A percentile compares a stretch with the other conserved stretches of the same genome.
These are phyloP conservation scores for Rhagophthalmus giganteus DNA, from an alignment of 2,888 invertebrate genomes.

Conservation along the genomic window DNA sequence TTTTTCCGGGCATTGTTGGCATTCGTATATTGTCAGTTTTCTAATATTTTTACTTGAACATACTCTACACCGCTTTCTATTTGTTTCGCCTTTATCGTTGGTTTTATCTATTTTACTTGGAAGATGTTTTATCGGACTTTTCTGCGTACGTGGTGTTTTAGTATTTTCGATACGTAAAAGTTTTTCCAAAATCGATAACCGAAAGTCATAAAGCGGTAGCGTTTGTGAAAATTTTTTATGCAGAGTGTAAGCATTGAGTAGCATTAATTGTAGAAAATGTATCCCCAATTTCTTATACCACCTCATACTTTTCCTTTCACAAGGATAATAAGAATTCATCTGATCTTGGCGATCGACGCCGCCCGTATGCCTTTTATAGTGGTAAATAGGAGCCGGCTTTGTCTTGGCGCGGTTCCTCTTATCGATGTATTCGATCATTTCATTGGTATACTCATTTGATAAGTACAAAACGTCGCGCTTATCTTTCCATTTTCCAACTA, in stretches of 20 bases:
- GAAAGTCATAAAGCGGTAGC: not conserved
- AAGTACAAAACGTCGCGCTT: not conserved
- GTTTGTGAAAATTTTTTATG: slow-evolving; percentile 4
- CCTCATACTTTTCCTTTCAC: slow-evolving; percentile 23
- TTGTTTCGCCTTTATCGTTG: not conserved
- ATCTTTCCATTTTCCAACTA: not conserved
- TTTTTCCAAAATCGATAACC: not conserved
- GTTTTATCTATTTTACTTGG: not conserved
- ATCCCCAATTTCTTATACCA: slow-evolving; percentile 32
- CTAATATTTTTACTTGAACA: slow-evolving; percentile 4
- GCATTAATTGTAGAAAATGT: slow-evolving; percentile 1
- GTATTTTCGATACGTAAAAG: slow-evolving; percentile 1
- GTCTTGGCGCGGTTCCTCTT: slow-evolving; percentile 11
- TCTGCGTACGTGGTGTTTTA: not conserved
- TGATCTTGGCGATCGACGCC: slow-evolving; percentile 33
- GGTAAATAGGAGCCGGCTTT: slow-evolving; percentile 31
- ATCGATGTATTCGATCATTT: slow-evolving; percentile 18
- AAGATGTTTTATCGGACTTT: slow-evolving; percentile 2
- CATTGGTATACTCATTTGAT: not conserved
- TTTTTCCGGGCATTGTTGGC: slow-evolving; percentile 6
- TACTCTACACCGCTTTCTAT: slow-evolving; percentile 11
- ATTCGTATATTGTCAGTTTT: slow-evolving; percentile 8
- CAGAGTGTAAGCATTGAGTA: slow-evolving; percentile 2
- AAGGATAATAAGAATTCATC: slow-evolving; percentile 34
- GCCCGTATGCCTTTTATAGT: slow-evolving; percentile 33